Base-by-base conservation (phyloP, 1,140 invertebrate genomes). In the Drosophila simulans region DNA sequence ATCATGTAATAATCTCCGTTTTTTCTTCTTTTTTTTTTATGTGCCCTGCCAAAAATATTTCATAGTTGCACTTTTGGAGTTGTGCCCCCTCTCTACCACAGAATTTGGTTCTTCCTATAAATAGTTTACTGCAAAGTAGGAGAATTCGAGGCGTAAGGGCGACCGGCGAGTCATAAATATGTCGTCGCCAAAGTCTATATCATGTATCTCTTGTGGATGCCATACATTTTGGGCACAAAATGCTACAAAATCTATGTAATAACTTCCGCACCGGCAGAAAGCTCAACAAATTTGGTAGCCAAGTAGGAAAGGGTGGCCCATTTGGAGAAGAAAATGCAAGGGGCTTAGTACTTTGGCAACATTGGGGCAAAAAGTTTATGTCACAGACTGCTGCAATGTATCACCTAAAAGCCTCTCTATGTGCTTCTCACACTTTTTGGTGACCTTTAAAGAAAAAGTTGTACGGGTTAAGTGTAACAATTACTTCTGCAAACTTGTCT, bases 221-320 rank as follows among this genome's bases (percentile, higher is more conserved):
- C 71, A 83, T 83, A 86, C 84, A 75, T 86, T 86, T 86, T 79
- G 76, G 80, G 52, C 76, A 88, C 83, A 88, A 86, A 86, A 88
- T 86, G 83, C 79, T 83, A 86, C 83, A 86, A 83, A 88, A 89
- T 89, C 84, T 83, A 89, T 83, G 71, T 77, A 80, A 88, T 88
- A 89, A 80, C 80, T 77, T 81, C 35, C 17, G 64, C 48, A 68
- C 48, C 48, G 37, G 46, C 62, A 43, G 35, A 77, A 77, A 58
- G 58, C 59, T 51, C 62, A 55, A 60, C 56, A 65, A 82, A 82
- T 83, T 54, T 58, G 48, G 62, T 63, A 34, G 31, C 48, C 15
- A 13, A 34, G 42, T 43, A 27, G 17, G 46, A 25, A 10, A 25
- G 43, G n/a, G 51, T 45, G 45, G 12, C 27, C 5, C 12, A 55